Evolutionary conservation across 2,797 vertebrate genomes (phyloP).

Genomic region (Centroberyx gerrardi): DNA sequence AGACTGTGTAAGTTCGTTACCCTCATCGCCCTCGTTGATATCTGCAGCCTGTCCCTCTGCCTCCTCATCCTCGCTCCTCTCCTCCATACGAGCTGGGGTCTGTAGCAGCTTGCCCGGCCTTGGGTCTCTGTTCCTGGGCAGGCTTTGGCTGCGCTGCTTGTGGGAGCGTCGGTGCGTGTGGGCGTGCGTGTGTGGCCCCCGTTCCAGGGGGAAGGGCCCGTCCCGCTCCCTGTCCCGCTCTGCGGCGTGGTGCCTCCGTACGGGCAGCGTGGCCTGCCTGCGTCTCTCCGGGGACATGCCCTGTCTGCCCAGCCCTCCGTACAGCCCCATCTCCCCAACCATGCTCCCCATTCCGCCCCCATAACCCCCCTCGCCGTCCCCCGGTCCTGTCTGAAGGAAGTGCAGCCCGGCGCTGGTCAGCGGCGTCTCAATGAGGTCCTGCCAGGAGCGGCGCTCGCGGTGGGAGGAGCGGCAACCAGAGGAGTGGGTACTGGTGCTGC

Average conservation of each 20-base stretch:
- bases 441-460: constrained; percentile 91
- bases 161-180: constrained; percentile 84
- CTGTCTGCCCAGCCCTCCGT: constrained; percentile 79
- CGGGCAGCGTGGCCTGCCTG: constrained; percentile 83
- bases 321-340: constrained; percentile 77
- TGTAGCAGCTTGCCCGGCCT: constrained; percentile 78
- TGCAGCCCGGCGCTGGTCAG: constrained; percentile 92
- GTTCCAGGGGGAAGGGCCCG: constrained; percentile 90
- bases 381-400: constrained; percentile 90
- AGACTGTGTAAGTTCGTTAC: constrained; percentile 58
- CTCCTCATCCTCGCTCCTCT: constrained; percentile 87
- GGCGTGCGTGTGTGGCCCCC: constrained; percentile 84
- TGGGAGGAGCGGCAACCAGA: constrained; percentile 89
- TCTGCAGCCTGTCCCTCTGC: constrained; percentile 79
- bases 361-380: constrained; percentile 79
- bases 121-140: constrained; percentile 89
- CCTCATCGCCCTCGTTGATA: constrained; percentile 76
- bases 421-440: constrained; percentile 93
- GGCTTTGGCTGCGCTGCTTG: constrained; percentile 91
- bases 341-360: constrained; percentile 77
- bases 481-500: constrained; percentile 88
- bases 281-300: constrained; percentile 82
- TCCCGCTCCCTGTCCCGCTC: constrained; percentile 88
- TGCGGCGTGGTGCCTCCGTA: constrained; percentile 87
- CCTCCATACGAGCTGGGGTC: constrained; percentile 84